phyloP scores from a whole-genome alignment of 1,140 invertebrate species.

The Tigriopus japonicus region DNA sequence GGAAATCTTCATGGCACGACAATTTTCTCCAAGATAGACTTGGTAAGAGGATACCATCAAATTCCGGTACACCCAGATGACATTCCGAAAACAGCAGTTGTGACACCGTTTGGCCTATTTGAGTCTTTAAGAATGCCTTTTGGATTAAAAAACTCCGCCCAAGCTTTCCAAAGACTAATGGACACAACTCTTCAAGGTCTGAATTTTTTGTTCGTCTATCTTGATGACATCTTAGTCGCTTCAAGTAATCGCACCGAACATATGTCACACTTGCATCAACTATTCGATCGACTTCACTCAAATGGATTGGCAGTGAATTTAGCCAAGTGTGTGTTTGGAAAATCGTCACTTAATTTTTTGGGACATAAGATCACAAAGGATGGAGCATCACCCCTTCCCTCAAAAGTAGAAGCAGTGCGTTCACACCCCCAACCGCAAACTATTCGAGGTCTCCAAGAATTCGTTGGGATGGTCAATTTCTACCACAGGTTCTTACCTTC shows the following conservation, averaged over 20 bases:
- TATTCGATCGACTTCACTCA: too few species aligned
- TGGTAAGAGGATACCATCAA: too few species aligned
- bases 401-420: conserved; percentile 21
- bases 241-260: too few species aligned
- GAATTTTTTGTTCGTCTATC: too few species aligned
- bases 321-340: conserved; percentile 2
- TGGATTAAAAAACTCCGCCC: conserved; percentile 27
- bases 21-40: too few species aligned
- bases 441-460: conserved; percentile 21
- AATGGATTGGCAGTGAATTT: neutral
- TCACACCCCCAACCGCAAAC: conserved; percentile 21
- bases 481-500: conserved; percentile 25
- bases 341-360: conserved; percentile 18
- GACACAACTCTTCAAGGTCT: conserved; percentile 17
- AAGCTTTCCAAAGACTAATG: conserved; percentile 32
- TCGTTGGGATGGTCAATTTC: conserved; percentile 27
- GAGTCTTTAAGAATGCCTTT: conserved; percentile 26
- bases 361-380: conserved; percentile 22
- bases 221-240: too few species aligned
- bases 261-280: too few species aligned
- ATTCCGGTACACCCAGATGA: neutral
- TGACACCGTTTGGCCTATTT: conserved; percentile 23
- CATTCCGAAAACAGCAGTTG: conserved; percentile 22
- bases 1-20: neutral
- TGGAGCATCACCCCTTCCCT: conserved; percentile 18